Base-by-base conservation (phyloP, 2,888 invertebrate genomes). In the Macrophya annulata region DNA sequence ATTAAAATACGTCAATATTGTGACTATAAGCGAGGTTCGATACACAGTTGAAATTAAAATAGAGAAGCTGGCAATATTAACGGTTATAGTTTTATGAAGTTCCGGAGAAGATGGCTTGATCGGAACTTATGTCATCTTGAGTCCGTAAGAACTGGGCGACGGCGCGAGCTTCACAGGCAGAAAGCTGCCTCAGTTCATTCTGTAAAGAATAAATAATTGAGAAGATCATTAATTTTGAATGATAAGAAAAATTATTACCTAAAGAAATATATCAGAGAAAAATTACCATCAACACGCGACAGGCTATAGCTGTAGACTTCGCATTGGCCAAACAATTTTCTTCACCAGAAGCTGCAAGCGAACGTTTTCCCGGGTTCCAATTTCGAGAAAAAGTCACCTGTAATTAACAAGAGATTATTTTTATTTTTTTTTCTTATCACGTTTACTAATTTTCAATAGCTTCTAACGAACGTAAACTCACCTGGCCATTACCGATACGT, bases 331-430 rank as follows among this genome's bases (percentile, higher is more conserved):
- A 51, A 68, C 83, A 83, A 48, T 68, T 48, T 83, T 17, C 83
- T n/a, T 37, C 83, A 9, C 31, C n/a, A 6, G 83, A 31, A 43
- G 10, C n/a, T 31, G 45, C 45, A 8, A 21, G 17, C 21, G 83
- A 45, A 68, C 83, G 83, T 31, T 83, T 83, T 71, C 83, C 83
- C 25, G 83, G 83, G 31, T 71, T 83, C 83, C 83, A 83, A n/a
- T 83, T 68, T 48, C 83, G 83, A 51, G 83, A 83, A 31, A 83
- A 83, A n/a, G 83, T 83, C 31, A 83, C 83, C 83, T 83, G 68
- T 1, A 68, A 83, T 40, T 48, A 81, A 77, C 55, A 37, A 51
- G 4, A 31, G 15, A 55, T 55, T 4, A 43, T 12, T 9, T 45
- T 45, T 45, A n/a, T n/a, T n/a, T n/a, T n/a, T n/a, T n/a, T n/a